A percentile compares a stretch with the other conserved stretches of the same genome.
Conservation (phyloP, 2,113 vertebrate genomes). For the Lontra canadensis region DNA sequence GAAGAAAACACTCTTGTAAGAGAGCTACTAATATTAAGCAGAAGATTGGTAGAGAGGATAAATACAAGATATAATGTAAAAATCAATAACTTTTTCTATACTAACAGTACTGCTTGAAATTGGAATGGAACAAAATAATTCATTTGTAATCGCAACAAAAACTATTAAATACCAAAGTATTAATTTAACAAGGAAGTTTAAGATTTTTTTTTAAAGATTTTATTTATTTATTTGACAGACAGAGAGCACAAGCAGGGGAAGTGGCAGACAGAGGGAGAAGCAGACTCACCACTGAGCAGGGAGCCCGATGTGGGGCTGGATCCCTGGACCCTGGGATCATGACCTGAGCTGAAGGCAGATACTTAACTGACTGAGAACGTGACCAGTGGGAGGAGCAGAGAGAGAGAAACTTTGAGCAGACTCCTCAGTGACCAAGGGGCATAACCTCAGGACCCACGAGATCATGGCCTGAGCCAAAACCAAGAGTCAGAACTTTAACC, state of each 20-base stretch:
- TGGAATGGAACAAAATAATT: background rate
- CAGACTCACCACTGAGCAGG: background rate
- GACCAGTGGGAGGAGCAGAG: background rate
- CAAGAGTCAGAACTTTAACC: background rate
- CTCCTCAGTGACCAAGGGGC: background rate
- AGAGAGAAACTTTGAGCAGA: background rate
- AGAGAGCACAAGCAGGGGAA: background rate
- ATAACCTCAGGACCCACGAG: background rate
- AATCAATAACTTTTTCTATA: background rate
- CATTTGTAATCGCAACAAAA: conserved; percentile 6
- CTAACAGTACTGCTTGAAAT: background rate
- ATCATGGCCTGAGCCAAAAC: background rate
- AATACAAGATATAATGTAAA: background rate
- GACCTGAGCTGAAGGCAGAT: background rate
- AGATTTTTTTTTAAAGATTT: background rate
- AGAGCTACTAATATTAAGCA: background rate
- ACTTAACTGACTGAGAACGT: background rate
- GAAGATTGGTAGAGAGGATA: background rate
- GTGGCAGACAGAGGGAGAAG: background rate
- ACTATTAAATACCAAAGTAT: background rate
- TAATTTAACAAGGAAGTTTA: background rate
- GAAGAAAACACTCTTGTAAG: background rate
- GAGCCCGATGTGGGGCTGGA: background rate
- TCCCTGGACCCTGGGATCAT: background rate
- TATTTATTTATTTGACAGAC: background rate